These are phyloP conservation scores for Pseudomyrmex cubaensis DNA, from an alignment of 1,140 invertebrate species.

Conservation along the genomic window DNA sequence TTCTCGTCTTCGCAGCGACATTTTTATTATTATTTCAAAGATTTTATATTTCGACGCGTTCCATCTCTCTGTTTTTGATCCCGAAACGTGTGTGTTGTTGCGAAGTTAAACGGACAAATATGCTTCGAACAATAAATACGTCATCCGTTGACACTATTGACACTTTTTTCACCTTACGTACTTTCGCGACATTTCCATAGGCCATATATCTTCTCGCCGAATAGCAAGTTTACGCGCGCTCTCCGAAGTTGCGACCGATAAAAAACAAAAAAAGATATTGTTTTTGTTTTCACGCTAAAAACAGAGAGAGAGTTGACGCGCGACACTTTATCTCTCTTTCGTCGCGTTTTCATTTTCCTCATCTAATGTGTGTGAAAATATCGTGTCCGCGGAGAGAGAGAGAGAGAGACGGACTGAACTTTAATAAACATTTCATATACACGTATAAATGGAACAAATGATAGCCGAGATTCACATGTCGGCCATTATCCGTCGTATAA, in stretches of 20 bases:
- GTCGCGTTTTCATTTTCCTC: background rate
- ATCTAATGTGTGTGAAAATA: constrained; percentile 36
- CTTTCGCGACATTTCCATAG: background rate
- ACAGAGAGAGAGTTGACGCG: background rate
- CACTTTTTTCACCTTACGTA: background rate
- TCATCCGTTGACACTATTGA: background rate
- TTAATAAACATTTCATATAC: background rate
- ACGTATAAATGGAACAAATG: background rate
- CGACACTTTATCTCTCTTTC: constrained; percentile 27
- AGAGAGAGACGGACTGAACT: background rate
- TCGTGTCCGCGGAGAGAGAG: too few relatives aligned
- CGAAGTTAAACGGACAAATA: constrained; percentile 10
- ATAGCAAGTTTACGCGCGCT: background rate
- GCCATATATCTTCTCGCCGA: constrained; percentile 1
- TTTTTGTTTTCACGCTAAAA: constrained; percentile 19
- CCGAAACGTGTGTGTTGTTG: background rate
- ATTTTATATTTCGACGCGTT: background rate
- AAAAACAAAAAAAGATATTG: background rate
- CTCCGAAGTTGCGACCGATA: constrained; percentile 23
- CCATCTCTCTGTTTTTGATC: background rate
- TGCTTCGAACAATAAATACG: background rate
- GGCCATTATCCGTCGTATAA: background rate
- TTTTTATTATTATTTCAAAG: too few relatives aligned
- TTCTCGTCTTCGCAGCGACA: too few relatives aligned
- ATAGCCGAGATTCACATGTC: background rate